phyloP scores from a whole-genome alignment of 37 sponge, comb jelly and placozoan genomes.

The Bolinopsis microptera region DNA sequence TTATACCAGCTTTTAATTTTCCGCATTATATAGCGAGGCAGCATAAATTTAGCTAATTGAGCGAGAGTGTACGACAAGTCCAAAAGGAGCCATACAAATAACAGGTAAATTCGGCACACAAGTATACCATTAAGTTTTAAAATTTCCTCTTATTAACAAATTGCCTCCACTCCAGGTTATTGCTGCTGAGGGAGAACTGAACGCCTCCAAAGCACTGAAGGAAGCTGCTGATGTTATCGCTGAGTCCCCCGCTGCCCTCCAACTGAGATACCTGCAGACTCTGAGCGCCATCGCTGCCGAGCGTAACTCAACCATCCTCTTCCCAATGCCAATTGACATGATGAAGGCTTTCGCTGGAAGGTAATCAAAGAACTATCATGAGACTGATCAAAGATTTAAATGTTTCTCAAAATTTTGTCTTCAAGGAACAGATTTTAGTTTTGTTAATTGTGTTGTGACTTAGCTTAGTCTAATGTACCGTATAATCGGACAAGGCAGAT shows the following conservation, averaged over 20 bases:
- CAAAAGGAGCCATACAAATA: too few species aligned
- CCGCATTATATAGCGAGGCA: too few species aligned
- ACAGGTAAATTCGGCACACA: too few species aligned
- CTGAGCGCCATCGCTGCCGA: conserved; percentile 90
- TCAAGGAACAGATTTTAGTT: too few species aligned
- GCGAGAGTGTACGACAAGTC: too few species aligned
- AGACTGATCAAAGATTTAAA: neutral
- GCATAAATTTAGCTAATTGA: too few species aligned
- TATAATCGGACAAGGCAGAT: too few species aligned
- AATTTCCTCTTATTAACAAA: neutral
- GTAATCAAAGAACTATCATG: conserved; percentile 12
- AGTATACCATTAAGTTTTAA: too few species aligned
- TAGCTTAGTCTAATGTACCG: too few species aligned
- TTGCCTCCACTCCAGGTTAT: conserved; percentile 73
- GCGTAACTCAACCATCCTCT: conserved; percentile 92
- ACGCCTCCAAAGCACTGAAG: conserved; percentile 89
- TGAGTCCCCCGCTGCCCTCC: conserved; percentile 87
- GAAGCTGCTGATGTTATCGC: conserved; percentile 95
- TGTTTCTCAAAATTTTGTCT: too few species aligned
- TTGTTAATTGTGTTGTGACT: too few species aligned
- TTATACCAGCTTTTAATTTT: too few species aligned
- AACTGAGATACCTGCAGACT: conserved; percentile 97
- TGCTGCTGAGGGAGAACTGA: conserved; percentile 92
- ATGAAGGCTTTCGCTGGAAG: conserved; percentile 68
- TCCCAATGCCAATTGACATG: conserved; percentile 94